Evolutionary conservation across 2,113 vertebrate genomes (phyloP).

Genomic region (Xenus cinereus): DNA sequence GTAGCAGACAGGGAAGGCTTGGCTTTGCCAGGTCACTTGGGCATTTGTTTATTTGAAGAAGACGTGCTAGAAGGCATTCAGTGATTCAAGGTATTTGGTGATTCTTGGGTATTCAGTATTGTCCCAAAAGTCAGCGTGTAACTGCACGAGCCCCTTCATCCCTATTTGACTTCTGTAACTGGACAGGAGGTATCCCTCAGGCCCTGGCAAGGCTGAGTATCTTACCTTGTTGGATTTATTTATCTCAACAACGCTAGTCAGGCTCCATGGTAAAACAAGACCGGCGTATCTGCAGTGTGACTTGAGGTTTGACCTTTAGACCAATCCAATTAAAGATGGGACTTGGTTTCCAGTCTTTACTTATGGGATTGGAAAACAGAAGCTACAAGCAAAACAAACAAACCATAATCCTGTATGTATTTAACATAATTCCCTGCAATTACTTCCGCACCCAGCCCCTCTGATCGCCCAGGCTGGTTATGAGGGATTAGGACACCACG

Average conservation of each 20-base stretch:
- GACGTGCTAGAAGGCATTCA: background rate
- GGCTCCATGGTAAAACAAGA: background rate
- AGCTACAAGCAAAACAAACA: background rate
- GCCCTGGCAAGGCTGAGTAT: background rate
- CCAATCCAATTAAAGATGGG: background rate
- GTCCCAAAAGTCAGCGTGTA: background rate
- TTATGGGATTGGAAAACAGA: background rate
- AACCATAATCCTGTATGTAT: background rate
- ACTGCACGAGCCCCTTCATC: background rate
- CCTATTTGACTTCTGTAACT: background rate
- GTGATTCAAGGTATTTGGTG: background rate
- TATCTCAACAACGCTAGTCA: background rate
- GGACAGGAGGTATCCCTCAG: background rate
- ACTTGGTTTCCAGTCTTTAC: background rate
- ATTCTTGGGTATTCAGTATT: background rate
- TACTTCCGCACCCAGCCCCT: background rate
- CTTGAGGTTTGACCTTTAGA: background rate
- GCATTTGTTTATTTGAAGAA: background rate
- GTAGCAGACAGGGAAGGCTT: background rate
- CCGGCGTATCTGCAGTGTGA: background rate
- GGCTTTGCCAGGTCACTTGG: background rate
- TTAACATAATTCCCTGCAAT: background rate
- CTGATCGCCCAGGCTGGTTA: background rate
- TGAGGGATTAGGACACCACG: rapidly evolving
- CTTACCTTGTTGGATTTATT: background rate